A percentile compares a stretch with the other conserved stretches of the same genome.
These are phyloP conservation scores for Zaprionus camerounensis DNA, from an alignment of 1,140 invertebrate genomes.

Conservation along the genomic window DNA sequence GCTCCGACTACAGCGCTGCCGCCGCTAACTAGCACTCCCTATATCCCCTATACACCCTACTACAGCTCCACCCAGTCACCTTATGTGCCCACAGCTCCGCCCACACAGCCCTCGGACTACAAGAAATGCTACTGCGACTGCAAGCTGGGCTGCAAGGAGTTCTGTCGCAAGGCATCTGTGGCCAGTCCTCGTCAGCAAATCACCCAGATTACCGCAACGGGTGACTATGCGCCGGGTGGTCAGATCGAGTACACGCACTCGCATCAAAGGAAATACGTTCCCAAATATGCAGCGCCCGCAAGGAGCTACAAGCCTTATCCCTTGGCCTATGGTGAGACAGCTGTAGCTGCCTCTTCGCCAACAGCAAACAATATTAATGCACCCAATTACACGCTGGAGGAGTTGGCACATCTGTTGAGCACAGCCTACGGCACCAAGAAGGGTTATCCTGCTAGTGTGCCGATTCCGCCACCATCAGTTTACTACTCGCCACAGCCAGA, in stretches of 20 bases:
- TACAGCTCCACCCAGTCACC: constrained; percentile 3
- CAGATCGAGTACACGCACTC: constrained; percentile 67
- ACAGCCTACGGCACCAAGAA: constrained; percentile 59
- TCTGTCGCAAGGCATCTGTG: constrained; percentile 70
- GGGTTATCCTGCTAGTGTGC: constrained; percentile 39
- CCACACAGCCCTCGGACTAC: constrained; percentile 27
- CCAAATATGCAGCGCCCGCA: constrained; percentile 46
- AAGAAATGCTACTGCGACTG: constrained; percentile 80
- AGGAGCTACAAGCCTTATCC: constrained; percentile 60
- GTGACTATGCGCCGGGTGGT: constrained; percentile 60
- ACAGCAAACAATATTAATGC: constrained; percentile 50
- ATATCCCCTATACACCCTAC: background rate
- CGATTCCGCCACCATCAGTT: constrained; percentile 32
- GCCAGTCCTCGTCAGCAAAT: constrained; percentile 62
- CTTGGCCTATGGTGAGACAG: constrained; percentile 44
- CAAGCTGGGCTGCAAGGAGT: constrained; percentile 78
- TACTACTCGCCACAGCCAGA: constrained; percentile 47
- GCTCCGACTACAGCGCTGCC: background rate
- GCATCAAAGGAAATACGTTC: constrained; percentile 60
- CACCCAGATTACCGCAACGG: constrained; percentile 68
- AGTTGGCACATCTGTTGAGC: constrained; percentile 68
- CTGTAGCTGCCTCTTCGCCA: constrained; percentile 35
- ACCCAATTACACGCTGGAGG: constrained; percentile 71
- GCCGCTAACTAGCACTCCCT: constrained; percentile 5
- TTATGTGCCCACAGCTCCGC: background rate